These are phyloP conservation scores for Coranthus polyacanthus DNA, from an alignment of 2,797 vertebrate genomes.

Conservation along the genomic window DNA sequence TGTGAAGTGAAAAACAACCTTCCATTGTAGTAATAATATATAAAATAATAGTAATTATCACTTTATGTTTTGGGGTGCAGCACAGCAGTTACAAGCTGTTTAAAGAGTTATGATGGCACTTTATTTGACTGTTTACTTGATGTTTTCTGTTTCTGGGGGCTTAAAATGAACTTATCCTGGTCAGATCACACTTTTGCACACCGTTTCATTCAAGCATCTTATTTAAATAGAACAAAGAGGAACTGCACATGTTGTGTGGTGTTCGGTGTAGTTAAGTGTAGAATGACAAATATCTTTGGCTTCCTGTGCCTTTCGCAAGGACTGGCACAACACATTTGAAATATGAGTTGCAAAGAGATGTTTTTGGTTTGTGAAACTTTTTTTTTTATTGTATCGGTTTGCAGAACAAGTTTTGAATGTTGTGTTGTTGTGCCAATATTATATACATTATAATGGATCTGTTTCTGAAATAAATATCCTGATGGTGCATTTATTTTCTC, in stretches of 20 bases:
- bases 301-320: conserved; percentile 54
- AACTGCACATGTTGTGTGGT: conserved; percentile 7
- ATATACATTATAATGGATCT: conserved; percentile 22
- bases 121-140: conserved; percentile 58
- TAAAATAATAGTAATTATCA: not conserved
- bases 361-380: conserved; percentile 18
- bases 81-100: conserved; percentile 7
- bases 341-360: conserved; percentile 23
- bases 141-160: conserved; percentile 28
- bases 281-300: conserved; percentile 20
- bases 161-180: not conserved
- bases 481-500: not conserved
- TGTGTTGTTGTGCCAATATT: conserved; percentile 61
- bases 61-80: conserved; percentile 1
- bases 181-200: not conserved
- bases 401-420: conserved; percentile 23
- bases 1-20: conserved; percentile 13
- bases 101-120: conserved; percentile 41
- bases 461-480: conserved; percentile 63
- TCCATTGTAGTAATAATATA: not conserved
- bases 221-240: not conserved
- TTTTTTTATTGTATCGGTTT: conserved; percentile 18
- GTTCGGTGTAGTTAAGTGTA: conserved; percentile 3
- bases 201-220: conserved; percentile 13
- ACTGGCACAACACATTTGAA: conserved; percentile 13